phyloP scores from a whole-genome alignment of 2,888 invertebrate genomes.

The Metopia argyrocephala region DNA sequence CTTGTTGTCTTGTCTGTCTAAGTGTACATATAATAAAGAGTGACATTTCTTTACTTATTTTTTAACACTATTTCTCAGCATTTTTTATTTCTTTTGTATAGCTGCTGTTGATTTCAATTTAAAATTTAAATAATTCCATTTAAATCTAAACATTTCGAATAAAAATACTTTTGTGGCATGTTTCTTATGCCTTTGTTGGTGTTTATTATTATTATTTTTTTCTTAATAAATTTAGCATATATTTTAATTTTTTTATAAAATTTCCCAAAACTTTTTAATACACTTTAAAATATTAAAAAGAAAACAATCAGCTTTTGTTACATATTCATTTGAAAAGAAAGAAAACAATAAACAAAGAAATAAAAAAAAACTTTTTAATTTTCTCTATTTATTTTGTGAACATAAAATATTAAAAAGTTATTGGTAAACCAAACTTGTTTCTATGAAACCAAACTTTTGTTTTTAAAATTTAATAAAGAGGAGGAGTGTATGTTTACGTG shows the following conservation, averaged over 20 bases:
- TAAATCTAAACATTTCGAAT: slow-evolving; percentile 4
- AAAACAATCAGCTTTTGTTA: too few relatives aligned
- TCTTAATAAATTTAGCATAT: background rate
- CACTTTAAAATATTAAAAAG: too few relatives aligned
- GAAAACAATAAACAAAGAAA: too few relatives aligned
- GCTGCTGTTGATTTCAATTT: background rate
- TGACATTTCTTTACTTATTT: background rate
- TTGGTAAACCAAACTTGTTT: background rate
- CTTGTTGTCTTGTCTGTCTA: background rate
- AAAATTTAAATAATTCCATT: background rate
- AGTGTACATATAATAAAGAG: slow-evolving; percentile 14
- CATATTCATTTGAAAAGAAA: too few relatives aligned
- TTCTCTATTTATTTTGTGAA: background rate
- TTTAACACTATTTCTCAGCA: background rate
- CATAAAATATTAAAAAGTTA: background rate
- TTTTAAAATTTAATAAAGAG: too few relatives aligned
- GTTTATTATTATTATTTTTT: background rate
- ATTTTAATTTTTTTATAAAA: background rate
- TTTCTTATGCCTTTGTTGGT: background rate
- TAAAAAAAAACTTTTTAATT: background rate
- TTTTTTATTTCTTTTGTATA: too few relatives aligned
- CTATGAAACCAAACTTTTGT: too few relatives aligned
- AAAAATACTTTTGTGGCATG: background rate
- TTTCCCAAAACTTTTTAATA: too few relatives aligned
- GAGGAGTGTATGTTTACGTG: too few relatives aligned